phyloP scores from a whole-genome alignment of 1,140 invertebrate species.

The Papilio dardanus region DNA sequence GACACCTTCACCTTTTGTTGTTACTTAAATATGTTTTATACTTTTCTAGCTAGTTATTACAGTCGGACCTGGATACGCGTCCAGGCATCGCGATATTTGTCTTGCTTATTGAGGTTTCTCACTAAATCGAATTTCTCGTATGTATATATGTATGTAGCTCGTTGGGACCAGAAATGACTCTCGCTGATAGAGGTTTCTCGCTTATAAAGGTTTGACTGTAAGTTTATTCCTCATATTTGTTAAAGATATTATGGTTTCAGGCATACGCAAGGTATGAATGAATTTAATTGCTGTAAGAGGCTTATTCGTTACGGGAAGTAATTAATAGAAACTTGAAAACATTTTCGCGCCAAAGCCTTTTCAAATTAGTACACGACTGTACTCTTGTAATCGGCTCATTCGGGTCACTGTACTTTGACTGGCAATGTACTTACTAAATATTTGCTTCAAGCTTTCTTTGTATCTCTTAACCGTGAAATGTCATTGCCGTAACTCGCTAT shows the following conservation, averaged over 20 bases:
- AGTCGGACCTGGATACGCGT: too few species aligned
- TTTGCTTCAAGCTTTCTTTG: background rate
- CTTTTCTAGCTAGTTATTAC: background rate
- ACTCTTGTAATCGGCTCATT: slow-evolving; percentile 21
- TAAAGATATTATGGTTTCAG: background rate
- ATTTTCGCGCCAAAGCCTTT: slow-evolving; percentile 6
- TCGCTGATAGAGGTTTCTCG: too few species aligned
- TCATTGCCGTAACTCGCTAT: too few species aligned
- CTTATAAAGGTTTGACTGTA: too few species aligned
- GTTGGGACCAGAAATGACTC: too few species aligned
- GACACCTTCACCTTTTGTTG: too few species aligned
- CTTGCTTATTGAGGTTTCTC: too few species aligned
- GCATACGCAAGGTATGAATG: background rate
- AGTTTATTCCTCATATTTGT: background rate
- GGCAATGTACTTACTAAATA: background rate
- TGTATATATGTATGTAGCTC: too few species aligned
- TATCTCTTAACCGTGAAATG: too few species aligned
- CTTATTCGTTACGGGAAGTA: background rate
- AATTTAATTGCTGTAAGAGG: background rate
- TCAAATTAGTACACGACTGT: background rate
- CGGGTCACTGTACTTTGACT: background rate
- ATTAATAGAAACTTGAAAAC: background rate
- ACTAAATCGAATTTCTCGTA: too few species aligned
- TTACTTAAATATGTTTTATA: background rate
- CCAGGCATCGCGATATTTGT: too few species aligned